Base-by-base conservation (phyloP, 2,888 invertebrate genomes). In the Cheilosia scutellata region DNA sequence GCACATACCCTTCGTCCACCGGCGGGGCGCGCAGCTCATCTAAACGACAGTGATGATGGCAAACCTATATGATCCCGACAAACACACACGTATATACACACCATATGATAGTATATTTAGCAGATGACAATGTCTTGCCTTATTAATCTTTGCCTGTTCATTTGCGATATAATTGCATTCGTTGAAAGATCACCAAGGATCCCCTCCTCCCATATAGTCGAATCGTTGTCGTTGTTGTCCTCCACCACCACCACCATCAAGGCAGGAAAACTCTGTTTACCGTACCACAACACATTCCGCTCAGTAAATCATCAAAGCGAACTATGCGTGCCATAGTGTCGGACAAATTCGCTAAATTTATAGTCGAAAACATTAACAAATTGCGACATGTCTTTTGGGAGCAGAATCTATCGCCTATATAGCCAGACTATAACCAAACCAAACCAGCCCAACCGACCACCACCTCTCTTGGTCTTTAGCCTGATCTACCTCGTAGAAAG, bases 281-380 rank as follows among this genome's bases (percentile, higher is more conserved):
- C 57, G 42, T 53, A 58, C 63, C 83, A 79, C 37, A 49, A 47
- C 66, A 70, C 86, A 86, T 86, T 86, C 82, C 76, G 63, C 76
- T 86, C 86, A 80, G 76, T 86, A 86, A 86, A 86, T 86, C 86
- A 86, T 86, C 86, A 86, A 86, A 86, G 86, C 80, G 82, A 86
- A 86, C 86, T 86, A 63, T 86, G 80, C 86, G 82, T 86, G 82
- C 86, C 80, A 76, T 55, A 77, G 86, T 86, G 86, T 86, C 87
- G 82, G 82, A 88, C 74, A 82, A 83, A 82, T 87, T 83, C 79
- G 83, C 68, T 80, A 84, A 88, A 87, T 87, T 87, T 88, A 84
- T 87, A 75, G 87, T 65, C 77, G 79, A 88, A 87, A 88, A 87
- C 88, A 80, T 87, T 88, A 87, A 88, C 88, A 88, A 88, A 88